Evolutionary conservation across 2,888 invertebrate genomes (phyloP).

Genomic region (Ophonus ardosiacus): DNA sequence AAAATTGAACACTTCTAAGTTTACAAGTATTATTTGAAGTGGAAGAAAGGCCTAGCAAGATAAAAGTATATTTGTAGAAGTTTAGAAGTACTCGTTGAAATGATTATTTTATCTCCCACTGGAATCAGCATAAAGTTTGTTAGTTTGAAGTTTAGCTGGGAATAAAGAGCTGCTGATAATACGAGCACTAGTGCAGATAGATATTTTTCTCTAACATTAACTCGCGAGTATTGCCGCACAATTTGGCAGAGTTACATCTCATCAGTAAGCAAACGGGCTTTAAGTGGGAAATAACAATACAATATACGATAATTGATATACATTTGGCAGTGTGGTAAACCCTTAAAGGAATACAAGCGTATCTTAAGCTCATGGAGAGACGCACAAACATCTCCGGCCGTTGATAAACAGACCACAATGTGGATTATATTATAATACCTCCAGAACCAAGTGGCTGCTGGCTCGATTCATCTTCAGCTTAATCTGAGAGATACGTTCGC

Average conservation of each 20-base stretch:
- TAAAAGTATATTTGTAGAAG: constrained; percentile 35
- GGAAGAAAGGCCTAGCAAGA: constrained; percentile 26
- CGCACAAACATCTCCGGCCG: constrained; percentile 40
- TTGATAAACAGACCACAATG: constrained; percentile 61
- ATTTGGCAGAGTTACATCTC: constrained; percentile 19
- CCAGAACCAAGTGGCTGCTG: constrained; percentile 36
- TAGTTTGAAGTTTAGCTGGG: background rate
- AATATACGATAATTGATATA: constrained; percentile 52
- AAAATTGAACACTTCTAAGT: constrained; percentile 23
- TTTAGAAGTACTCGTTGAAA: constrained; percentile 14
- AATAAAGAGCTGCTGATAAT: constrained; percentile 34
- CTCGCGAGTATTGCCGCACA: constrained; percentile 7
- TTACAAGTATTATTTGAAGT: constrained; percentile 19
- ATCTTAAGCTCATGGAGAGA: constrained; percentile 27
- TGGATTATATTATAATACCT: constrained; percentile 61
- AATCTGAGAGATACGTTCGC: constrained; percentile 38
- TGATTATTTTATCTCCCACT: constrained; percentile 15
- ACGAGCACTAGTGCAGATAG: constrained; percentile 4
- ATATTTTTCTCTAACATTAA: constrained; percentile 30
- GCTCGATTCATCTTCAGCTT: constrained; percentile 50
- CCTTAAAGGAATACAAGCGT: constrained; percentile 55
- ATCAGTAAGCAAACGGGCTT: background rate
- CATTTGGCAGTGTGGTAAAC: constrained; percentile 56
- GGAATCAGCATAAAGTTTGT: constrained; percentile 24
- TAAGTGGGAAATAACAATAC: constrained; percentile 38